Conservation (phyloP, 2,797 vertebrate genomes). For the Momotus momota region DNA sequence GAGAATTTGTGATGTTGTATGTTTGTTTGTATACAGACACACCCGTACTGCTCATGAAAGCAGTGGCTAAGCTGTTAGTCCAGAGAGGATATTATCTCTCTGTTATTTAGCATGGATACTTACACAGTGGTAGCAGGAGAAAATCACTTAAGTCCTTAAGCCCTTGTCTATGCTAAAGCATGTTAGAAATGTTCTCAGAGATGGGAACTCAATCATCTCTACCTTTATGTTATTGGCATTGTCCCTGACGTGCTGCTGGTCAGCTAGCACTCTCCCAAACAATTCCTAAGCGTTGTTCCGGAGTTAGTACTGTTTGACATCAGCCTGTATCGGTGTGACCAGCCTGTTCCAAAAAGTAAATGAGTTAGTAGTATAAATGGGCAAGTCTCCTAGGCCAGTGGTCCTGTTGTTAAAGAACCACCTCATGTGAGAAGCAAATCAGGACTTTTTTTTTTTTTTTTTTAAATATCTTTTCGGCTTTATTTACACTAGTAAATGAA, state of each 20-base stretch:
- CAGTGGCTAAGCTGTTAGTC: background rate
- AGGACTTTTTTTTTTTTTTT: background rate
- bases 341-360: background rate
- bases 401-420: background rate
- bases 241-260: background rate
- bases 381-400: background rate
- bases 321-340: background rate
- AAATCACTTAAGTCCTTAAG: slow-evolving; percentile 12
- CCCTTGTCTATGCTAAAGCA: background rate
- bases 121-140: background rate
- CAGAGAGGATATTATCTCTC: background rate
- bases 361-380: background rate
- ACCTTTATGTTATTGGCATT: background rate
- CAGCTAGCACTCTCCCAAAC: background rate
- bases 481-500: background rate
- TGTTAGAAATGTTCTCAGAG: background rate
- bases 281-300: background rate
- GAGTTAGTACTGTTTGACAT: background rate
- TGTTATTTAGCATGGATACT: background rate
- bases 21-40: background rate
- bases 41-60: background rate
- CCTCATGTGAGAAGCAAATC: background rate
- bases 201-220: background rate
- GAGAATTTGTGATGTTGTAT: background rate
- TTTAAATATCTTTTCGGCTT: background rate